Evolutionary conservation across 2,113 vertebrate genomes (phyloP).

Genomic region (Limanda limanda): DNA sequence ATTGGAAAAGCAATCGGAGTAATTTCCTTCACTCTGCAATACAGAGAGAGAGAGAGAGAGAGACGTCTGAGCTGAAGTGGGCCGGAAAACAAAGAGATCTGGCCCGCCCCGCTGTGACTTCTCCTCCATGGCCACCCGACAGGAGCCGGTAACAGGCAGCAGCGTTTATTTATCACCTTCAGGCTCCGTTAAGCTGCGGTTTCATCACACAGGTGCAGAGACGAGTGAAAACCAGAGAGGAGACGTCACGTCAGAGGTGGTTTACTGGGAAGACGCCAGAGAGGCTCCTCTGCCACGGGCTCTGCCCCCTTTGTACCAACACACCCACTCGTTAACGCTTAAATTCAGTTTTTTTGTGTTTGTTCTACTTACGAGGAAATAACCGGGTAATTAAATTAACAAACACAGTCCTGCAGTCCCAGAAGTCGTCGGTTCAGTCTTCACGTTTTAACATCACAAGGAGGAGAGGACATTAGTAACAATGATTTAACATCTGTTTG

Average conservation of each 20-base stretch:
- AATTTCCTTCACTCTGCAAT: conserved; percentile 47
- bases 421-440: no score
- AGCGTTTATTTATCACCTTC: conserved; percentile 17
- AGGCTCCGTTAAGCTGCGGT: conserved; percentile 31
- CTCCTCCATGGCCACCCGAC: neutral
- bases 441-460: no score
- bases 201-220: conserved; percentile 42
- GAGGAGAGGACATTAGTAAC: no score
- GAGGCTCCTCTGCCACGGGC: conserved; percentile 4
- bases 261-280: no score
- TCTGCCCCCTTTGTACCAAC: neutral
- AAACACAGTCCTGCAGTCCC: neutral
- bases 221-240: conserved; percentile 1
- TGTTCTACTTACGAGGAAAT: neutral
- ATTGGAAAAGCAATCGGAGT: conserved; percentile 30
- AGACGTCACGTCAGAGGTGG: neutral
- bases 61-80: no score
- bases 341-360: neutral
- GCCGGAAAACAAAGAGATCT: no score
- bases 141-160: neutral
- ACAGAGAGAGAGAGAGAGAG: neutral
- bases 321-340: neutral
- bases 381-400: neutral
- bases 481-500: no score
- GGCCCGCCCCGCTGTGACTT: no score